Conservation (phyloP, 2,888 invertebrate genomes). For the Scotopteryx bipunctaria region DNA sequence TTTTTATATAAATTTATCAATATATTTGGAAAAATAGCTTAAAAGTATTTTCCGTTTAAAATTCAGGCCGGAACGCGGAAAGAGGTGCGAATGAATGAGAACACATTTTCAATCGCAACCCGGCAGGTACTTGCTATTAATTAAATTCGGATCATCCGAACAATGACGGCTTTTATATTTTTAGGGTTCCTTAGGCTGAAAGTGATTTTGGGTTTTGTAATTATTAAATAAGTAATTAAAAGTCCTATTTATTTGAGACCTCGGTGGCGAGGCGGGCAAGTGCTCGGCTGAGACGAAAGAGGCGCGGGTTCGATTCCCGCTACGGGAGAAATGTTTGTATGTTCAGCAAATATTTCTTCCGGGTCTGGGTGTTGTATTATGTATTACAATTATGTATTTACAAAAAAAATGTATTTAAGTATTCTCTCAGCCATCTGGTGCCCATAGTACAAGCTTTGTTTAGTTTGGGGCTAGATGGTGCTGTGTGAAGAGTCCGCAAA, state of each 20-base stretch:
- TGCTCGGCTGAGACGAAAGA: no score
- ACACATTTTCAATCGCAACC: conserved; percentile 52
- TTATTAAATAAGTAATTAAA: neutral
- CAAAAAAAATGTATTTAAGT: no score
- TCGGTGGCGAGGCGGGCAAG: no score
- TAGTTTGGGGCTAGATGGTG: no score
- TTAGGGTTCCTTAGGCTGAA: conserved; percentile 28
- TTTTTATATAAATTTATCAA: conserved; percentile 5
- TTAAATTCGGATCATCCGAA: conserved; percentile 62
- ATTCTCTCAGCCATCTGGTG: no score
- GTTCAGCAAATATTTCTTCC: no score
- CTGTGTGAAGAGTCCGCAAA: no score
- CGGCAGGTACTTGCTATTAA: conserved; percentile 50
- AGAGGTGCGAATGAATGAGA: conserved; percentile 44
- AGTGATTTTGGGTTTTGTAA: neutral
- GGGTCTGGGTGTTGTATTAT: no score
- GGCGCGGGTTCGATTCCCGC: no score
- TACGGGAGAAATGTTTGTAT: no score
- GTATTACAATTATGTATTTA: no score
- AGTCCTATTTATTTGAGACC: neutral
- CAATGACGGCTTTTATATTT: conserved; percentile 55
- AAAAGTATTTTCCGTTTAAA: conserved; percentile 20
- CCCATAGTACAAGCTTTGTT: no score
- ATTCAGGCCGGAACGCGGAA: conserved; percentile 20
- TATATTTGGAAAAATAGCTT: conserved; percentile 14